Evolutionary conservation across 2,113 vertebrate genomes (phyloP), one percentile per base, ranked within the genome.

Genomic region (Oncorhynchus tshawytscha): DNA sequence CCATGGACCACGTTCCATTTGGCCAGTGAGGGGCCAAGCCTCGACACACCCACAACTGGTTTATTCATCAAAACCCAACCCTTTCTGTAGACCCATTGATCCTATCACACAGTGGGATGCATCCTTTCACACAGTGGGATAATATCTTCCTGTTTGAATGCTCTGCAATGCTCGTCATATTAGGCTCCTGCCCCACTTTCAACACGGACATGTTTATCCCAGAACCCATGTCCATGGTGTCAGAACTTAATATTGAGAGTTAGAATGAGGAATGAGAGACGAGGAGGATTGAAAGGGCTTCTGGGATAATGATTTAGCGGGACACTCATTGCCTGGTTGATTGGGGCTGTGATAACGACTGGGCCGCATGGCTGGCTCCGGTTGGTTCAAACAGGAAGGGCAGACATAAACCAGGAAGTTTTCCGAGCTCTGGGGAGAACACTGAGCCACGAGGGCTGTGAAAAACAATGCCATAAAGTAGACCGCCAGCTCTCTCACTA

Each of bases 381-480:
- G 6, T 39, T 27, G 3, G 71, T 70, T 83, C 71, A 49, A 67
- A 89, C 86, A 86, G 91, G 91, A 92, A 80, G 88, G 68, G 69
- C 73, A 84, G 67, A 85, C 27, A 67, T 76, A 89, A 91, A 91
- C 92, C 89, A 92, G 90, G 90, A 93, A 88, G 85, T 82, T 69
- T 77, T 69, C 57, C 76, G 76, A 75, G 88, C 82, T 83, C 78
- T 78, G 80, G 70, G 67, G 67, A 45, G 80, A 78, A 70, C 29
- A 25, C 34, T 25, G 66, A 73, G 48, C 66, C 70, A 20, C 11
- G 39, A 67, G 4, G 18, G 62, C 59, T 74, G 65, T 48, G 74
- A 31, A 73, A 74, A 59, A 72, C 66, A 72, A n/a, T 6, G 24
- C 31, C 68, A 22, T 70, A 9, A 29, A 15, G 2, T 7, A 66